These are phyloP conservation scores for Ormyrus pomaceus DNA, from an alignment of 2,888 invertebrate genomes.

Conservation along the genomic window DNA sequence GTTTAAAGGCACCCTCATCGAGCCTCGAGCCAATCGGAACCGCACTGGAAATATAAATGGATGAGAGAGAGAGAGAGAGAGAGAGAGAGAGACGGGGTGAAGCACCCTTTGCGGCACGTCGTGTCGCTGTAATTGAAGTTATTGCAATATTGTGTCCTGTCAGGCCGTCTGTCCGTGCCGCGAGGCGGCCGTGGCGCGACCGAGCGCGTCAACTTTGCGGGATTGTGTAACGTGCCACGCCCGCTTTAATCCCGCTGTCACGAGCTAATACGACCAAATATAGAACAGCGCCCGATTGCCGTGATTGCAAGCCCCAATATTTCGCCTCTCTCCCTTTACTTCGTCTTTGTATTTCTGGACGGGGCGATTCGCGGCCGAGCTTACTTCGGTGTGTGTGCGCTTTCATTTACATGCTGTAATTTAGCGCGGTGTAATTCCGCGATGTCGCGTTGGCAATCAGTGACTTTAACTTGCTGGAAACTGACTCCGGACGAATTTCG, in stretches of 20 bases:
- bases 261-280: constrained; percentile 63
- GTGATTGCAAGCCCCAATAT: constrained; percentile 40
- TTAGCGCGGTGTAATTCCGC: neutral
- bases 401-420: neutral
- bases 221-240: constrained; percentile 67
- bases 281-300: constrained; percentile 45
- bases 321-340: neutral
- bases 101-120: constrained; percentile 65
- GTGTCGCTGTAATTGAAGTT: constrained; percentile 75
- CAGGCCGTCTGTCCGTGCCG: constrained; percentile 64
- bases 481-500: neutral
- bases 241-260: constrained; percentile 68
- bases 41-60: constrained; percentile 68
- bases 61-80: constrained; percentile 55
- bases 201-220: constrained; percentile 64
- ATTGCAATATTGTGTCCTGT: constrained; percentile 76
- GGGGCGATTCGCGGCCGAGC: too few relatives aligned
- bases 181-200: neutral
- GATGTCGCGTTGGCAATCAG: too few relatives aligned
- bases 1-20: constrained; percentile 73
- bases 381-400: neutral
- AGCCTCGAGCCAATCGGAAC: constrained; percentile 66
- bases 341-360: neutral
- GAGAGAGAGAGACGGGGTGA: constrained; percentile 46
- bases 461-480: too few relatives aligned